Conservation (phyloP, 2,113 vertebrate genomes). For the Shinisaurus crocodilurus region DNA sequence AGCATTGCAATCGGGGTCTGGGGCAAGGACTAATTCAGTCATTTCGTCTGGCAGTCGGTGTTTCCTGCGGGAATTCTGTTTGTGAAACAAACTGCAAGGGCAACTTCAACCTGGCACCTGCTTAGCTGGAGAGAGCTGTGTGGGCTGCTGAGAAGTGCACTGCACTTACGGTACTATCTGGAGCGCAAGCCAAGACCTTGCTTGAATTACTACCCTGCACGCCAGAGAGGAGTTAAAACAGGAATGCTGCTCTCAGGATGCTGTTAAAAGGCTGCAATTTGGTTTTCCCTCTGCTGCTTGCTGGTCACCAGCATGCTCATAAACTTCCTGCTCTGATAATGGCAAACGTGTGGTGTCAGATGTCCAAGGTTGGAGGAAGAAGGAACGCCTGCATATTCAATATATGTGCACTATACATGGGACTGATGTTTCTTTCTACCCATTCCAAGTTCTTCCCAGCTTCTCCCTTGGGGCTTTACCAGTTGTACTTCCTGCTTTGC, state of each 20-base stretch:
- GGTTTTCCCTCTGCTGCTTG: background rate
- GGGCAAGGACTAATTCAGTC: background rate
- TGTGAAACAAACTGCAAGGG: background rate
- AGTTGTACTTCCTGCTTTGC: background rate
- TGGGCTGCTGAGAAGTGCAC: background rate
- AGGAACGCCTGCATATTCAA: background rate
- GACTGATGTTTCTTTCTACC: background rate
- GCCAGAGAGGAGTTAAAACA: constrained; percentile 8
- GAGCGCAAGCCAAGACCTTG: background rate
- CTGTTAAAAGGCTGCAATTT: background rate
- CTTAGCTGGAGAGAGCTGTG: background rate
- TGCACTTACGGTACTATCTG: background rate
- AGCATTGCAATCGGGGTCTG: background rate
- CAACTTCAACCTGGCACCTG: background rate
- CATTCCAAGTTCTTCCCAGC: background rate
- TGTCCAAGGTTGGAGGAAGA: constrained; percentile 3
- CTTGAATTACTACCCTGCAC: background rate
- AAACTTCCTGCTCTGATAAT: background rate
- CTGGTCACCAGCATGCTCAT: background rate
- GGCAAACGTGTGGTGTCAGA: constrained; percentile 3
- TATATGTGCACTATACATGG: background rate
- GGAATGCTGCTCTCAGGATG: background rate
- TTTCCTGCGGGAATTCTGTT: fast-evolving
- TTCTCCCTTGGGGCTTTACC: background rate
- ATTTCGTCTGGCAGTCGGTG: background rate